Conservation (phyloP, 1,140 invertebrate species). For the Dreissena rostriformis region DNA sequence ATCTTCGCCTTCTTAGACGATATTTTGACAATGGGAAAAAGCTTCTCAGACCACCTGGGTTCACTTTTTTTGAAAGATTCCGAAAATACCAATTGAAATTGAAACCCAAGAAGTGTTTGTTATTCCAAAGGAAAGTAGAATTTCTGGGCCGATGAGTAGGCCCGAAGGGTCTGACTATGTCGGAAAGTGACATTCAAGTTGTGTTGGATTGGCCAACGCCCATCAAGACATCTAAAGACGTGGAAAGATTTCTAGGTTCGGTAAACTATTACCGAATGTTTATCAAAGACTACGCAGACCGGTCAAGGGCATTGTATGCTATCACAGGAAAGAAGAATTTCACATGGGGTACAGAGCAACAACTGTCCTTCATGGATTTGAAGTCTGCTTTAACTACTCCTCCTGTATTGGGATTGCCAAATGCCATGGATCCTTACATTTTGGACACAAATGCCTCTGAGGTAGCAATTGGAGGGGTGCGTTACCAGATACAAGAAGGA, state of each 20-base stretch:
- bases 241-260: conserved; percentile 32
- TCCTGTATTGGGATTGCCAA: conserved; percentile 15
- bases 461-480: neutral
- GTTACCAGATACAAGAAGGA: neutral
- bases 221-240: neutral
- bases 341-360: neutral
- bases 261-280: conserved; percentile 26
- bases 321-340: conserved; percentile 1
- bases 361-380: neutral
- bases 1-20: neutral
- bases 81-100: conserved; percentile 21
- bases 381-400: conserved; percentile 2
- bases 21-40: conserved; percentile 4
- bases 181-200: neutral
- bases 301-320: neutral
- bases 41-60: neutral
- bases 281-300: conserved; percentile 1
- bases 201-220: conserved; percentile 1
- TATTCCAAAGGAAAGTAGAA: conserved; percentile 9
- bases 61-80: conserved; percentile 15
- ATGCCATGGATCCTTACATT: neutral
- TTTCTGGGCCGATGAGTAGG: conserved; percentile 19
- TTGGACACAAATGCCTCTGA: too few relatives aligned
- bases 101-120: conserved; percentile 16
- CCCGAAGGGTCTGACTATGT: neutral